phyloP scores from a whole-genome alignment of 2,797 vertebrate species.

The Silurus lanzhouensis region DNA sequence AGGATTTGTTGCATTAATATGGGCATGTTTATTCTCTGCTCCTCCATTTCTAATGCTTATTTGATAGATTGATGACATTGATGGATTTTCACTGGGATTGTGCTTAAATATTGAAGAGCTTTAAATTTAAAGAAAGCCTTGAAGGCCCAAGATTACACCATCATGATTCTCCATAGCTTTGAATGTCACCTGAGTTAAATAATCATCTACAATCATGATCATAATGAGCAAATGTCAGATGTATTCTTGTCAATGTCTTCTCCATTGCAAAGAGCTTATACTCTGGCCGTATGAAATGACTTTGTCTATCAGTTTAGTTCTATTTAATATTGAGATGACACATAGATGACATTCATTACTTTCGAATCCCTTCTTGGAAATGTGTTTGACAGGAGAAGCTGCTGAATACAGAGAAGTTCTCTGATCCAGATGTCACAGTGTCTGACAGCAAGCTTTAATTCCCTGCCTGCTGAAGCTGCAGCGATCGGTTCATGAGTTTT shows the following conservation, averaged over 20 bases:
- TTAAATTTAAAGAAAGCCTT: neutral
- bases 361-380: neutral
- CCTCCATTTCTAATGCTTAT: neutral
- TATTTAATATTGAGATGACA: slow-evolving; percentile 27
- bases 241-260: slow-evolving; percentile 36
- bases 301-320: slow-evolving; percentile 23
- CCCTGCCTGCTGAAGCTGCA: neutral
- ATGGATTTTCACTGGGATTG: neutral
- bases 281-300: slow-evolving; percentile 4
- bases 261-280: slow-evolving; percentile 13
- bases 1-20: neutral
- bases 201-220: neutral
- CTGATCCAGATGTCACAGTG: neutral
- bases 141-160: neutral
- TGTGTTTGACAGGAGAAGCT: slow-evolving; percentile 6
- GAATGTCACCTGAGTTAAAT: slow-evolving; percentile 11
- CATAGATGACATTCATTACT: slow-evolving; percentile 15
- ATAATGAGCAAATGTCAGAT: slow-evolving; percentile 18
- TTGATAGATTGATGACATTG: slow-evolving; percentile 5
- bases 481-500: neutral
- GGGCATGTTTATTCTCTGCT: neutral
- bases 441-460: slow-evolving; percentile 12
- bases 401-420: neutral
- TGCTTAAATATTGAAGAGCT: neutral
- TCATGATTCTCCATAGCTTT: neutral